Evolutionary conservation across 2,797 vertebrate species (phyloP), one percentile per base, ranked within the genome.

Genomic region (Clarias platycephalus): DNA sequence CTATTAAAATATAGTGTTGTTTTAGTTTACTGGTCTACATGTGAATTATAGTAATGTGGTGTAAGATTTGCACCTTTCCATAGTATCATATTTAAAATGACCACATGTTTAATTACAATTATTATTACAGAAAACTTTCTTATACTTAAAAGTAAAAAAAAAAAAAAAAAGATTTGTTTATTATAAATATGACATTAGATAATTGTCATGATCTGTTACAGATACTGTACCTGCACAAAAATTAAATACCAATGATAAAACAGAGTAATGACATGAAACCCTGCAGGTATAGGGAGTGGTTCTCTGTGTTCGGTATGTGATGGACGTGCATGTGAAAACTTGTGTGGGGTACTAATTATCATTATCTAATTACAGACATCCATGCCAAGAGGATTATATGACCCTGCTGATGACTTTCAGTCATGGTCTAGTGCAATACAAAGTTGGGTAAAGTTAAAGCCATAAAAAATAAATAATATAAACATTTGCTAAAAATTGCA

Each of bases 401-500:
- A 87, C 62, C n/a, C 44, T 76, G 55, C 83, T 15, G 87, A 91
- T 91, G 91, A 91, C 90, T 86, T 91, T 90, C 87, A 80, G 88
- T 86, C 89, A 62, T 88, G 89, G 86, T 87, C 58, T 60, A 31
- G 37, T 72, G 72, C 37, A 72, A 68, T 68, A 57, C 63, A 82
- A 86, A 62, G 58, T 55, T 62, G 4, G 67, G 44, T 79, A 28
- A 44, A 80, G 31, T 79, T 57, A 44, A 83, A 53, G 24, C 8
- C 10, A 57, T 78, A 20, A 64, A 63, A 86, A 81, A 40, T 60
- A 77, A 80, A 83, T 53, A 74, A 58, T 40, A 16, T 55, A 72
- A 64, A 79, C 20, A 62, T 83, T 86, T 86, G 8, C 37, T 40
- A 18, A 26, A 34, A 34, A 40, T 20, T 67, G 22, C 62, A 67